Conservation (phyloP, 2,888 invertebrate genomes). For the Agriopis marginaria region DNA sequence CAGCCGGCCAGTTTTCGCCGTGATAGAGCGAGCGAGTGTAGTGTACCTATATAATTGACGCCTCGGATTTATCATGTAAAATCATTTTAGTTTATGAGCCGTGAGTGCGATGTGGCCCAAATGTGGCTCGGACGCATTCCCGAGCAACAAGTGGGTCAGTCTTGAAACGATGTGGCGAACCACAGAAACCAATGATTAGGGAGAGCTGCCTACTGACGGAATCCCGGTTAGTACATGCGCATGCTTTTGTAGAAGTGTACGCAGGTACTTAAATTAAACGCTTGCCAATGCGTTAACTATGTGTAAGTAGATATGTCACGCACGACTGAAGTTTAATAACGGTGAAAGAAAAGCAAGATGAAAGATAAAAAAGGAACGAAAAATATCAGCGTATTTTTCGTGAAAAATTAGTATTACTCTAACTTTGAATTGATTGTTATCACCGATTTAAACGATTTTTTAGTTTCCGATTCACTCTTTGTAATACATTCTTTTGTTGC, state of each 20-base stretch:
- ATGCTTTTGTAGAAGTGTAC: slow-evolving; percentile 21
- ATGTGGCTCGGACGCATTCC: slow-evolving; percentile 50
- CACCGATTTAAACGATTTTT: not conserved
- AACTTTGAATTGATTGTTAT: not conserved
- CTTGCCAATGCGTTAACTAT: slow-evolving; percentile 10
- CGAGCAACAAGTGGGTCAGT: slow-evolving; percentile 59
- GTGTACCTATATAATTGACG: slow-evolving; percentile 40
- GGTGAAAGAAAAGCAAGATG: not conserved
- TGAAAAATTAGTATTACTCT: not conserved
- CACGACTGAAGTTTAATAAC: slow-evolving; percentile 16
- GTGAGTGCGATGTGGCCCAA: slow-evolving; percentile 45
- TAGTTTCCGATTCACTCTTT: slow-evolving; percentile 4
- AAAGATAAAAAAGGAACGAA: not conserved
- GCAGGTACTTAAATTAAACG: slow-evolving; percentile 15
- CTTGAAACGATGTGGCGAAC: slow-evolving; percentile 53
- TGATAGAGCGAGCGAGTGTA: slow-evolving; percentile 44
- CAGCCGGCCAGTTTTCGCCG: slow-evolving; percentile 47
- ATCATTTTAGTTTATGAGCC: slow-evolving; percentile 39
- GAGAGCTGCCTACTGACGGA: slow-evolving; percentile 28
- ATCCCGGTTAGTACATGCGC: slow-evolving; percentile 25
- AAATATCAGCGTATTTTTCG: not conserved
- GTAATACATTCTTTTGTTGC: slow-evolving; percentile 3
- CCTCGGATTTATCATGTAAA: slow-evolving; percentile 36
- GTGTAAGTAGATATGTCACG: slow-evolving; percentile 7
- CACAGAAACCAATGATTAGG: slow-evolving; percentile 46